Evolutionary conservation across 2,113 vertebrate species (phyloP).

Genomic region (Hassar affinis): DNA sequence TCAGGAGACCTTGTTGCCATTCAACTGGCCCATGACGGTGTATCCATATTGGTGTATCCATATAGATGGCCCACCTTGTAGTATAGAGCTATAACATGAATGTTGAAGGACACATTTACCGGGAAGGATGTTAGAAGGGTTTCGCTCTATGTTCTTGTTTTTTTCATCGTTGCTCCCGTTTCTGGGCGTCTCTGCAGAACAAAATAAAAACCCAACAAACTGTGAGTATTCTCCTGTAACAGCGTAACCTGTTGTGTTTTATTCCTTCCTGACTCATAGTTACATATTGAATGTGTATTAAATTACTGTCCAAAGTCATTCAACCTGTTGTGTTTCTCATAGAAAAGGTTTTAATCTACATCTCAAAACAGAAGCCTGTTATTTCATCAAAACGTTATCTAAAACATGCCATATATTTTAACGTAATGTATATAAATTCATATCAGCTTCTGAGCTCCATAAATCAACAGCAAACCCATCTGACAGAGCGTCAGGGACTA

Average conservation of each 20-base stretch:
- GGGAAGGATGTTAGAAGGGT: constrained; percentile 88
- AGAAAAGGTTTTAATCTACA: background rate
- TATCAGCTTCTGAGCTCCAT: background rate
- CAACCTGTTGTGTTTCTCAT: background rate
- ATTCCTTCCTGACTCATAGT: background rate
- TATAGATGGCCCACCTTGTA: no score
- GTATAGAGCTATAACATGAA: background rate
- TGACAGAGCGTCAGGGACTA: background rate
- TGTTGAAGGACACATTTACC: constrained; percentile 68
- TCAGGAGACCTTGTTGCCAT: no score
- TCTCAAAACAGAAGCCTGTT: background rate
- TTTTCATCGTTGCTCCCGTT: constrained; percentile 83
- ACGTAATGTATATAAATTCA: background rate
- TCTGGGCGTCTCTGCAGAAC: constrained; percentile 65
- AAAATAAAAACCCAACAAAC: background rate
- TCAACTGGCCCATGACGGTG: no score
- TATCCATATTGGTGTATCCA: no score
- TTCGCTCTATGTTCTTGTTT: constrained; percentile 84
- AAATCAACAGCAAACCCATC: background rate
- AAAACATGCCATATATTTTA: no score
- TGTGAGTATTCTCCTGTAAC: background rate
- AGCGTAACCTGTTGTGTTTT: background rate
- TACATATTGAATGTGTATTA: background rate
- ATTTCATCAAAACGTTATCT: no score
- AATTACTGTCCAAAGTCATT: background rate